Conservation (phyloP, 1,140 invertebrate genomes). For the Stegodyphus mimosarum region DNA sequence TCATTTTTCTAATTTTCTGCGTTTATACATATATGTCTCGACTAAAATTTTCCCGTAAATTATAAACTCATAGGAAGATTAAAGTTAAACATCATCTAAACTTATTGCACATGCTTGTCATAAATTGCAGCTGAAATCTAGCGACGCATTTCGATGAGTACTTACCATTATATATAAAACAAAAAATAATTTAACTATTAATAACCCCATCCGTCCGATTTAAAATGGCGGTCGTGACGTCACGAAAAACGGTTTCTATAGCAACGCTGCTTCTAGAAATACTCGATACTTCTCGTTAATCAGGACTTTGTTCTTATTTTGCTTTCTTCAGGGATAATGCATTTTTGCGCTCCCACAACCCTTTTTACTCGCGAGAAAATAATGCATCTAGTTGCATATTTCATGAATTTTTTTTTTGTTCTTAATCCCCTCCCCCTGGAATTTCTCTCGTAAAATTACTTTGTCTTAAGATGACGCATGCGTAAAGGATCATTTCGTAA, state of each 20-base stretch:
- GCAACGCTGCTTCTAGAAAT: constrained; percentile 29
- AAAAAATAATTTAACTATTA: too few species aligned
- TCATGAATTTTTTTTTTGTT: neutral
- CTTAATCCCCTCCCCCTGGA: too few species aligned
- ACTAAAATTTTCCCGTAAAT: too few species aligned
- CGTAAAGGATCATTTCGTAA: too few species aligned
- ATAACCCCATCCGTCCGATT: neutral
- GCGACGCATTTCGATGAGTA: too few species aligned
- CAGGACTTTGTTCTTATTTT: constrained; percentile 27
- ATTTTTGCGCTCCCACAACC: constrained; percentile 33
- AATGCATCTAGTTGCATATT: constrained; percentile 27
- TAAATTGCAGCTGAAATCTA: too few species aligned
- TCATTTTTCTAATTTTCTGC: too few species aligned
- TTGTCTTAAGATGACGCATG: neutral
- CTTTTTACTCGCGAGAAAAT: constrained; percentile 42
- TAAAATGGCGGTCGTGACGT: constrained; percentile 22
- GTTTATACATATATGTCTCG: too few species aligned
- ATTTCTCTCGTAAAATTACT: neutral
- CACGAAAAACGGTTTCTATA: constrained; percentile 28
- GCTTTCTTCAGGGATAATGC: constrained; percentile 25
- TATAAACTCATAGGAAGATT: too few species aligned
- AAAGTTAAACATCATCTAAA: too few species aligned
- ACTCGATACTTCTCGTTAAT: constrained; percentile 44
- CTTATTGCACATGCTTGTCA: too few species aligned
- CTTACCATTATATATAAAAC: too few species aligned